These are phyloP conservation scores for Oryzias celebensis DNA, from an alignment of 2,113 vertebrate genomes.

Conservation along the genomic window DNA sequence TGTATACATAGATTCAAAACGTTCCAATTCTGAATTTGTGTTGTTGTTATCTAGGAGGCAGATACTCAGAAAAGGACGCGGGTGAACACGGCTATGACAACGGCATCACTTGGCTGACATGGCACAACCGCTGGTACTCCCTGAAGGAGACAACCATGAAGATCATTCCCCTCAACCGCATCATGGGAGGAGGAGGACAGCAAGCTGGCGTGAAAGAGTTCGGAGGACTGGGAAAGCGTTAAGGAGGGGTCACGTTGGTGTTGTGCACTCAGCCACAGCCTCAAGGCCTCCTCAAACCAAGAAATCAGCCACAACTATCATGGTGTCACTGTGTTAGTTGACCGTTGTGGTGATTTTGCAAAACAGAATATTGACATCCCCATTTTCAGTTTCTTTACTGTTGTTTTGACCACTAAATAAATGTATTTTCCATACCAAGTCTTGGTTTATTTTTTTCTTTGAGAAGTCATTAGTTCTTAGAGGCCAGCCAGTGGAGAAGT, in stretches of 20 bases:
- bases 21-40: not conserved
- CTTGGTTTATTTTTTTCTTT: not conserved
- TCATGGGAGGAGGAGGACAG: slow-evolving; percentile 75
- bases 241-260: slow-evolving; percentile 17
- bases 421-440: slow-evolving; percentile 23
- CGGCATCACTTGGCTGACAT: slow-evolving; percentile 93
- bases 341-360: not conserved
- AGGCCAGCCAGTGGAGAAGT: no score
- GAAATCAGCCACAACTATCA: slow-evolving; percentile 3
- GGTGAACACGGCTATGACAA: slow-evolving; percentile 83
- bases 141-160: slow-evolving; percentile 95
- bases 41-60: slow-evolving; percentile 77
- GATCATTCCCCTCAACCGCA: slow-evolving; percentile 87
- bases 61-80: slow-evolving; percentile 80
- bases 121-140: slow-evolving; percentile 92
- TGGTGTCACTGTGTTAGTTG: slow-evolving; percentile 9
- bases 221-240: slow-evolving; percentile 53
- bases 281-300: not conserved
- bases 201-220: slow-evolving; percentile 79
- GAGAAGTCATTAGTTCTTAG: not conserved
- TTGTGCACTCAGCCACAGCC: not conserved
- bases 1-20: not conserved
- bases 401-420: slow-evolving; percentile 48
- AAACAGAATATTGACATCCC: not conserved
- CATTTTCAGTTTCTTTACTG: not conserved